Evolutionary conservation across 2,797 vertebrate genomes (phyloP).

Genomic region (Pseudochirops cupreus): DNA sequence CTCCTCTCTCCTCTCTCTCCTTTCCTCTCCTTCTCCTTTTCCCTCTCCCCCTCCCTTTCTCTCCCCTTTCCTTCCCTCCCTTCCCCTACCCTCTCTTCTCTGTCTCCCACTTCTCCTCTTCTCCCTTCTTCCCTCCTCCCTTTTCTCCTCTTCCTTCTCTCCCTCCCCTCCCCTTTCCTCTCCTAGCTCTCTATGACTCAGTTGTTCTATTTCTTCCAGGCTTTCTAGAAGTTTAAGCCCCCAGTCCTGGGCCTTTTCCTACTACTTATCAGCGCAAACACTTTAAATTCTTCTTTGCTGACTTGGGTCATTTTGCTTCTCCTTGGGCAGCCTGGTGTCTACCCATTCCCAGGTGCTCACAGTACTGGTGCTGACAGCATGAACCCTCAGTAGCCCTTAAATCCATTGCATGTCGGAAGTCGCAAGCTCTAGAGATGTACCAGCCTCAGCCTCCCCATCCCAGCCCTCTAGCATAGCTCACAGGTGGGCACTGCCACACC

Average conservation of each 20-base stretch:
- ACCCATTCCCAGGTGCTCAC: neutral
- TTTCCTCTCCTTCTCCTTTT: neutral
- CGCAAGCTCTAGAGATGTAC: neutral
- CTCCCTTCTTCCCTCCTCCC: too few relatives aligned
- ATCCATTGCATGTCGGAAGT: neutral
- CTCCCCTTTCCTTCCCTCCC: neutral
- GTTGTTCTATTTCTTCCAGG: neutral
- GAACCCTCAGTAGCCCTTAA: neutral
- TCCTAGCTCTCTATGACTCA: neutral
- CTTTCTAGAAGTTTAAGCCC: neutral
- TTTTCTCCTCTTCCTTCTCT: neutral
- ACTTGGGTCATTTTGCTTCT: neutral
- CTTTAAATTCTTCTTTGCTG: neutral
- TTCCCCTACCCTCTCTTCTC: neutral
- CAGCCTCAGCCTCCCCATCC: neutral
- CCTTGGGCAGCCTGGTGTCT: neutral
- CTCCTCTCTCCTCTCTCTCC: neutral
- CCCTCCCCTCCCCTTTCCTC: neutral
- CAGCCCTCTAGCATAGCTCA: neutral
- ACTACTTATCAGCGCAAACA: neutral
- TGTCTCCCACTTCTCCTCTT: neutral
- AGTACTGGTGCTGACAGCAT: neutral
- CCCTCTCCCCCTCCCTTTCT: too few relatives aligned
- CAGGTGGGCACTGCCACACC: fast-evolving
- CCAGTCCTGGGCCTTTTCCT: neutral